phyloP scores from a whole-genome alignment of 2,113 vertebrate genomes.

The Rhinogobius similis region DNA sequence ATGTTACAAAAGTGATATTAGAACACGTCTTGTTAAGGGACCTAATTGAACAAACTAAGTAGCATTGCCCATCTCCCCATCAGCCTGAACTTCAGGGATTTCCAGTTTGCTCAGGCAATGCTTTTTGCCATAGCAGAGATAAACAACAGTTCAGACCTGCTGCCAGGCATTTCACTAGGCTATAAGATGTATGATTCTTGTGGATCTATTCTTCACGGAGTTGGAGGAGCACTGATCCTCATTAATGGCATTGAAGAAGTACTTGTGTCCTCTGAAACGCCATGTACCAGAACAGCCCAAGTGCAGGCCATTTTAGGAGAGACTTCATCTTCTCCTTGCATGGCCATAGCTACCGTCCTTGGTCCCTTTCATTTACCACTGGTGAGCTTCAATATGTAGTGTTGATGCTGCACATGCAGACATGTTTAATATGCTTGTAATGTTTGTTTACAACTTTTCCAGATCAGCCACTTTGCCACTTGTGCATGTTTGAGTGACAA shows the following conservation, averaged over 20 bases:
- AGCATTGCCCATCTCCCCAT: too few species aligned
- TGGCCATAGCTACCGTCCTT: conserved; percentile 56
- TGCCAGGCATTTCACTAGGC: conserved; percentile 71
- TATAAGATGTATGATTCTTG: conserved; percentile 77
- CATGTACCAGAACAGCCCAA: conserved; percentile 59
- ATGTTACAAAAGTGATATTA: too few species aligned
- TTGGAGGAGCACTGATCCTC: conserved; percentile 62
- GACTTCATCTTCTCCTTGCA: conserved; percentile 47
- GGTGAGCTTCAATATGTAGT: neutral
- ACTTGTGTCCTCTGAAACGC: conserved; percentile 7
- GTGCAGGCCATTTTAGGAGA: conserved; percentile 72
- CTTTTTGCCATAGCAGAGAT: conserved; percentile 78
- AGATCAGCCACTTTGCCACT: conserved; percentile 75
- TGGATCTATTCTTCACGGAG: conserved; percentile 58
- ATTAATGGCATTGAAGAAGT: conserved; percentile 54
- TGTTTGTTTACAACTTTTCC: neutral
- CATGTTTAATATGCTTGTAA: neutral
- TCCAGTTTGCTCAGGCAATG: conserved; percentile 76
- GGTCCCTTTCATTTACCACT: conserved; percentile 44
- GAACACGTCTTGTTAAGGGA: neutral
- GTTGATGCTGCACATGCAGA: too few species aligned
- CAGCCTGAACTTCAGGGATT: conserved; percentile 75
- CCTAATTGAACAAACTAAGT: too few species aligned
- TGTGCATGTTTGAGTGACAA: conserved; percentile 75
- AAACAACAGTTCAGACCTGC: conserved; percentile 71